Conservation (phyloP, 2,888 invertebrate genomes). For the Sesamia inferens region DNA sequence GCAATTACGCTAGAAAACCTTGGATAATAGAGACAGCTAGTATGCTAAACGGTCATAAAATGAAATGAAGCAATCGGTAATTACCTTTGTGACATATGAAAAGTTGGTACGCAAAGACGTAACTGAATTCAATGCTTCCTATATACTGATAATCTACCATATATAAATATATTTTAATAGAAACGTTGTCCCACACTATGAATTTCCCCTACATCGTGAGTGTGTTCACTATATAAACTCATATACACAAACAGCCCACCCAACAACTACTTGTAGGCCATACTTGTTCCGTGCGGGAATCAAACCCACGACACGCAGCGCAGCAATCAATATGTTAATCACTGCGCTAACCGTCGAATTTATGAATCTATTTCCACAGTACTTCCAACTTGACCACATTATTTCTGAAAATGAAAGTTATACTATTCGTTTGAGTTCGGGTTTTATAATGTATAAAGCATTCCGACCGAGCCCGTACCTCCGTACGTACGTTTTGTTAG, state of each 20-base stretch:
- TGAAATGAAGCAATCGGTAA: constrained; percentile 40
- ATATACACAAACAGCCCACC: no score
- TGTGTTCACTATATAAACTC: no score
- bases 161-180: no score
- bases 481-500: constrained; percentile 47
- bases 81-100: constrained; percentile 35
- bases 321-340: no score
- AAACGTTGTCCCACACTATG: no score
- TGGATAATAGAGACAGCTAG: constrained; percentile 46
- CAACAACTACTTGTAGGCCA: no score
- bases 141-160: constrained; percentile 12
- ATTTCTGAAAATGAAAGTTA: constrained; percentile 47
- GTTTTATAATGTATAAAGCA: constrained; percentile 51
- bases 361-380: constrained; percentile 9
- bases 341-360: not conserved
- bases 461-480: constrained; percentile 41
- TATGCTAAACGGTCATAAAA: constrained; percentile 29
- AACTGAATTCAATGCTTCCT: constrained; percentile 15
- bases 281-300: no score
- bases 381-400: constrained; percentile 22
- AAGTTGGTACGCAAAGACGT: constrained; percentile 5
- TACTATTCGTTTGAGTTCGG: constrained; percentile 37
- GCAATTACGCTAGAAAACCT: constrained; percentile 47
- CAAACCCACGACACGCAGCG: no score
- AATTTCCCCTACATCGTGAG: no score